phyloP scores from a whole-genome alignment of 2,888 invertebrate species.

The Allygus modestus region DNA sequence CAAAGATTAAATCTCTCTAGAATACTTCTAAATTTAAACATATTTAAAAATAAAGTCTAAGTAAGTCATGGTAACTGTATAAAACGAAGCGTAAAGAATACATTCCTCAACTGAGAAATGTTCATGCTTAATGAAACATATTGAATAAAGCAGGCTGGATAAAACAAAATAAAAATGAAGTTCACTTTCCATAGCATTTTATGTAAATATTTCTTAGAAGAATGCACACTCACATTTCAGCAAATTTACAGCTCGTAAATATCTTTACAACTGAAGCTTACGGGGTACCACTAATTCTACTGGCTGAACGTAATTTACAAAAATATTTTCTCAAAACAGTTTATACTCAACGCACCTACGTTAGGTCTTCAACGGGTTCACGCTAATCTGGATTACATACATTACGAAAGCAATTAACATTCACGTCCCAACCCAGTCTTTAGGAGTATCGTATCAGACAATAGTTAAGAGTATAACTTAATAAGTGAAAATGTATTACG shows the following conservation, averaged over 20 bases:
- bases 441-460: neutral
- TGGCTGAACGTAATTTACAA: constrained; percentile 29
- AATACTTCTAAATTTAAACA: too few relatives aligned
- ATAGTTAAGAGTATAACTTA: neutral
- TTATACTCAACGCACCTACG: neutral
- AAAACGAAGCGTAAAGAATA: too few relatives aligned
- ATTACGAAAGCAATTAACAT: constrained; percentile 1
- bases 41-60: too few relatives aligned
- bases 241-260: constrained; percentile 18
- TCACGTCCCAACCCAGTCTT: neutral
- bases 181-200: too few relatives aligned
- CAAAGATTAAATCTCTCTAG: too few relatives aligned
- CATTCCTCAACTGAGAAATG: too few relatives aligned
- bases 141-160: too few relatives aligned
- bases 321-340: constrained; percentile 24
- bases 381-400: neutral
- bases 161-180: too few relatives aligned
- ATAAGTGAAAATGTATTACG: neutral
- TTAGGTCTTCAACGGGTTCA: neutral
- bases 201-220: neutral
- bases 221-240: neutral
- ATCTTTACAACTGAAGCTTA: constrained; percentile 21
- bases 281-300: neutral
- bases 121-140: too few relatives aligned
- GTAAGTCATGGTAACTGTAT: too few relatives aligned